Evolutionary conservation across 2,113 vertebrate species (phyloP).

Genomic region (Trogon surrucura): DNA sequence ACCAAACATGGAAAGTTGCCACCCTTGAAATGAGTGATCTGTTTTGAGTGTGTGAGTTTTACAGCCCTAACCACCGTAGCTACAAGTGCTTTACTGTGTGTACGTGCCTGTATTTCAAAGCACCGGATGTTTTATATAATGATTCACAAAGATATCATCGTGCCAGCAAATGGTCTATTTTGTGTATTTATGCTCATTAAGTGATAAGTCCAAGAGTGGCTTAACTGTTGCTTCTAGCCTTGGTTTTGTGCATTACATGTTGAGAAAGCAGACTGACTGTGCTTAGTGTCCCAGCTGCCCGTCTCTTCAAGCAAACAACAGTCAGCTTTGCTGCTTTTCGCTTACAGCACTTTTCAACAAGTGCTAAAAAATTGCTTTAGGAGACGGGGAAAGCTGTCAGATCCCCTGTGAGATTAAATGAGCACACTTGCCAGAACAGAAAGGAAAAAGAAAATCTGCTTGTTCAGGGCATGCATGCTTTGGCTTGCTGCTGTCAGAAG

Average conservation of each 20-base stretch:
- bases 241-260: neutral
- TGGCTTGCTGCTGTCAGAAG: slow-evolving; percentile 64
- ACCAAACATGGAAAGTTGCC: neutral
- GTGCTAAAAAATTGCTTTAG: slow-evolving; percentile 76
- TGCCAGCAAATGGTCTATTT: neutral
- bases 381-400: slow-evolving; percentile 77
- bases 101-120: slow-evolving; percentile 32
- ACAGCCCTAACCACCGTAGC: neutral
- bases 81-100: neutral
- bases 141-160: neutral
- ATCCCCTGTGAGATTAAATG: slow-evolving; percentile 75
- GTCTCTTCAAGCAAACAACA: slow-evolving; percentile 48
- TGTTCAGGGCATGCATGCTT: slow-evolving; percentile 49
- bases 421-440: slow-evolving; percentile 69
- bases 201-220: slow-evolving; percentile 9
- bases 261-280: neutral
- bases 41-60: neutral
- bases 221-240: slow-evolving; percentile 17
- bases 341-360: slow-evolving; percentile 71
- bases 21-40: neutral
- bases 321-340: slow-evolving; percentile 59
- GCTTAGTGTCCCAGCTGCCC: neutral
- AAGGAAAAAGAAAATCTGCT: slow-evolving; percentile 64
- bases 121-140: slow-evolving; percentile 9
- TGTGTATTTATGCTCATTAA: slow-evolving; percentile 42